Base-by-base conservation (phyloP, 2,888 invertebrate species). In the Chouioia cunea region DNA sequence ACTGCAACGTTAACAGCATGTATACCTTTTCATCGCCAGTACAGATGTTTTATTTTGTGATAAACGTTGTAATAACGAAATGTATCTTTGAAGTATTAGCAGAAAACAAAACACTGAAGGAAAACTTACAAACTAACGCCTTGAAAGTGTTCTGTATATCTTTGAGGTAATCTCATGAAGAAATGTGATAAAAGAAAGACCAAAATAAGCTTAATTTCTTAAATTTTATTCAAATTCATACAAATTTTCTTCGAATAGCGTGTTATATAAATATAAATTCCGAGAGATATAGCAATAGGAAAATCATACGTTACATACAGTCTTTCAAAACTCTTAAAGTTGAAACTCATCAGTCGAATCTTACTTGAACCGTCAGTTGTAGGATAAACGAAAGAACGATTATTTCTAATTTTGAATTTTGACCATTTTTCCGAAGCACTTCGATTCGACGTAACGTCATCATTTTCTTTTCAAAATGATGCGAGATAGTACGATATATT, bases 321-420 rank as follows among this genome's bases (percentile, higher is more conserved):
- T 10, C 36, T 36, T 36, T 36, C 36, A 36, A 3, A 36, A 36
- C 36, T 36, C 1, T 36, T 36, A 6, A 36, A 36, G 36, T 12
- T 36, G 36, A 36, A 36, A 36, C 36, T 1, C 46, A n/a, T 27
- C 2, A 16, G 18, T n/a, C 46, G 18, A 50, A 70, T 44, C 56
- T 66, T 53, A 58, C 58, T 64, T 59, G 52, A 59, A 53, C n/a
- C 53, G 65, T 36, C 63, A 58, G 16, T 53, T 36, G 27, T 23
- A 53, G 47, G 18, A 12, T 4, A 14, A 50, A 18, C 43, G 16
- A 15, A 22, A 16, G 36, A 56, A 43, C 27, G 18, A 23, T 36
- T 36, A 10, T 36, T 12, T 1, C 36, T 36, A 8, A 36, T 36
- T 36, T 36, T 12, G 36, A 36, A 36, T 36, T 36, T 36, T 36